A percentile compares a stretch with the other conserved stretches of the same genome.
phyloP scores from a whole-genome alignment of 2,113 vertebrate species.

The Daphoenositta chrysoptera region DNA sequence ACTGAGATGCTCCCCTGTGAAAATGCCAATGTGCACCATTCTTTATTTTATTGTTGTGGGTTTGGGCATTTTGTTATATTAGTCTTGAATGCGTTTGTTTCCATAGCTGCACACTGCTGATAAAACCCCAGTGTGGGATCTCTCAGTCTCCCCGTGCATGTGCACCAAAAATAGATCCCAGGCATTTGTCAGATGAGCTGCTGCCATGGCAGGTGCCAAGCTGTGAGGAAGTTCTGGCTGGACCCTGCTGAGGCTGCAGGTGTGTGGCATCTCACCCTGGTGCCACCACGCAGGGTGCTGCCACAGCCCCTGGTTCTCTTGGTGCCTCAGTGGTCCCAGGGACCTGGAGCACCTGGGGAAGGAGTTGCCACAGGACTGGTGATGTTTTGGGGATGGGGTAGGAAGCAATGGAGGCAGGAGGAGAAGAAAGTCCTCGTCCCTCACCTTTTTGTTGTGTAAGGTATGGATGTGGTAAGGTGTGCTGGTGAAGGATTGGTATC shows the following conservation, averaged over 20 bases:
- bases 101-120: constrained; percentile 22
- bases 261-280: rapidly evolving
- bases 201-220: background rate
- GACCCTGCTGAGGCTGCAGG: background rate
- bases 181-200: background rate
- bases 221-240: background rate
- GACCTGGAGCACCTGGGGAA: background rate
- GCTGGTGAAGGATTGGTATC: background rate
- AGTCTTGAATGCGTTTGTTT: constrained; percentile 29
- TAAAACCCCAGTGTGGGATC: constrained; percentile 11
- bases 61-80: constrained; percentile 21
- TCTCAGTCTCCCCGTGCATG: background rate
- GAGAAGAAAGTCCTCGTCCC: background rate
- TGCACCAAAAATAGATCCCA: constrained; percentile 1
- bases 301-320: background rate
- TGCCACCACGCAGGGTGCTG: background rate
- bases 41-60: background rate
- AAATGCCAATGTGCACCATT: background rate
- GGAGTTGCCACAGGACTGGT: background rate
- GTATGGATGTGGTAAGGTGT: background rate
- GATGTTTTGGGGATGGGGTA: background rate
- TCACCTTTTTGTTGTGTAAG: background rate
- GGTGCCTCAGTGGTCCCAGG: background rate
- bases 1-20: background rate
- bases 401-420: background rate